Evolutionary conservation across 1,140 invertebrate species (phyloP).

Genomic region (Orchestia grillus): DNA sequence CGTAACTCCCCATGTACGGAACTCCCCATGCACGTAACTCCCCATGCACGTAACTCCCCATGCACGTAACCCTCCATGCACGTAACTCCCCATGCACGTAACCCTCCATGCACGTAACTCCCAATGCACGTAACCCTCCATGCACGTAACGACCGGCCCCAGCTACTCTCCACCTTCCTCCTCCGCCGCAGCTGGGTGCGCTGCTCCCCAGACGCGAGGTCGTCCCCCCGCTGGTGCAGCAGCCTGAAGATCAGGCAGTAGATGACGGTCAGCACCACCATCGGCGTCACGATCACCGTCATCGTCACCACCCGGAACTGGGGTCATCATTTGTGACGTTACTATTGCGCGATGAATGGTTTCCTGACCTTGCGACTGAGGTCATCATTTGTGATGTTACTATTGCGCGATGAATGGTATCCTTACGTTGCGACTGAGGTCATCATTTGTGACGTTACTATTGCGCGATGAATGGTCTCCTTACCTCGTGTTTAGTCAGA

Average conservation of each 20-base stretch:
- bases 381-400: neutral
- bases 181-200: slow-evolving; percentile 60
- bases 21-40: no score
- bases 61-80: no score
- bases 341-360: neutral
- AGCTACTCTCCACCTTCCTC: no score
- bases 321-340: neutral
- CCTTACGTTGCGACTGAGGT: neutral
- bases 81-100: no score
- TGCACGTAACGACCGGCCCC: no score
- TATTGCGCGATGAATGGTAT: neutral
- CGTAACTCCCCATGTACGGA: no score
- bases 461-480: neutral
- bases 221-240: slow-evolving; percentile 57
- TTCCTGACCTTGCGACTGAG: neutral
- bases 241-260: slow-evolving; percentile 60
- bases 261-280: slow-evolving; percentile 58
- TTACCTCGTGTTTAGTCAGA: neutral
- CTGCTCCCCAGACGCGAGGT: slow-evolving; percentile 60
- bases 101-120: no score
- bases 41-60: no score
- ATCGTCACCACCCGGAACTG: slow-evolving; percentile 63
- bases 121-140: no score
- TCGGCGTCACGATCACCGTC: slow-evolving; percentile 60
- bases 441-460: neutral